A percentile compares a stretch with the other conserved stretches of the same genome.
phyloP scores from a whole-genome alignment of 2,113 vertebrate genomes.

The Pelobates fuscus region DNA sequence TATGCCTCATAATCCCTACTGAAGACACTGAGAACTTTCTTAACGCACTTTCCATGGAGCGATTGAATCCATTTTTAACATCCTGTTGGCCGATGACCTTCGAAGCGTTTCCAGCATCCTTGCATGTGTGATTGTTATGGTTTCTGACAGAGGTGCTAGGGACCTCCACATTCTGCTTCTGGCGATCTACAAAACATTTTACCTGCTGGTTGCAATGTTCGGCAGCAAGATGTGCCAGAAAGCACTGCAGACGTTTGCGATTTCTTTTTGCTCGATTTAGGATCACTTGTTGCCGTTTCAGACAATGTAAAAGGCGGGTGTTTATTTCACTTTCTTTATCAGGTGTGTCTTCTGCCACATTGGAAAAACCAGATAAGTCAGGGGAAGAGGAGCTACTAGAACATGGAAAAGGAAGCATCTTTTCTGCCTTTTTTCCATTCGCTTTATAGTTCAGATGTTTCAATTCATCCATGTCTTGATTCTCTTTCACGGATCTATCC shows the following conservation, averaged over 20 bases:
- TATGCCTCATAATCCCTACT: constrained; percentile 70
- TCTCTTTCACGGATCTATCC: constrained; percentile 61
- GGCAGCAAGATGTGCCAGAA: constrained; percentile 78
- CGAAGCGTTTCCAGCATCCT: neutral
- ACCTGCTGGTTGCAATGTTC: constrained; percentile 80
- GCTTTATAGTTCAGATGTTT: constrained; percentile 63
- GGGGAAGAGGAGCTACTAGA: neutral
- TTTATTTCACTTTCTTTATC: constrained; percentile 66
- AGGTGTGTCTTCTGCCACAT: constrained; percentile 54
- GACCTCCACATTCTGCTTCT: constrained; percentile 60
- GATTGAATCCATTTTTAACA: constrained; percentile 50
- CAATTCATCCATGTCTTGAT: constrained; percentile 58
- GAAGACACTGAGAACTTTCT: constrained; percentile 70
- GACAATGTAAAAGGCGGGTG: constrained; percentile 67
- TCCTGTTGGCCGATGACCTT: constrained; percentile 32
- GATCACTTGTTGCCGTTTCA: constrained; percentile 75
- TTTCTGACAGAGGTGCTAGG: constrained; percentile 57
- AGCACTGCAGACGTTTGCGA: constrained; percentile 78
- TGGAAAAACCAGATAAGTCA: constrained; percentile 41
- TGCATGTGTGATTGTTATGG: neutral
- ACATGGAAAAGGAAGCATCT: constrained; percentile 56
- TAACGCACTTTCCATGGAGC: constrained; percentile 65
- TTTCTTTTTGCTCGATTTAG: constrained; percentile 70
- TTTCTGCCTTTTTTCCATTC: constrained; percentile 61
- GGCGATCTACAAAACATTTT: constrained; percentile 72